phyloP scores from a whole-genome alignment of 1,140 invertebrate genomes.

The Orchestia grillus region DNA sequence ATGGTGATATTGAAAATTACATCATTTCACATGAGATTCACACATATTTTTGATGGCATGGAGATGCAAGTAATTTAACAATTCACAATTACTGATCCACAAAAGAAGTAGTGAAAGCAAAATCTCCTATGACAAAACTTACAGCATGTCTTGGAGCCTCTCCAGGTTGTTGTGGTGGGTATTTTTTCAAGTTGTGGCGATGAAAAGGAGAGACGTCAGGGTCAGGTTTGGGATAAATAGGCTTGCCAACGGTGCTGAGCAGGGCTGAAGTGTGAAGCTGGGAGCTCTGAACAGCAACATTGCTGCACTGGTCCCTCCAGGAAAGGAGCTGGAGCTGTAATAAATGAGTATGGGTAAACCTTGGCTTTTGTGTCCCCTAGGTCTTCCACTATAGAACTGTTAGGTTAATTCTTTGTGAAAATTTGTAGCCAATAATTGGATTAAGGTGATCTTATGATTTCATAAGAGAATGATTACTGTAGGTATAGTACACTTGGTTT shows the following conservation, averaged over 20 bases:
- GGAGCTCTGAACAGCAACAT: neutral
- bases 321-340: neutral
- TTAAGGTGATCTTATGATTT: too few relatives aligned
- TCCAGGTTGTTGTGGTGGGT: conserved; percentile 37
- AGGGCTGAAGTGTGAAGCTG: neutral
- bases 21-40: too few relatives aligned
- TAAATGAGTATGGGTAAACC: neutral
- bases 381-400: too few relatives aligned
- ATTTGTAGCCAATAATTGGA: too few relatives aligned
- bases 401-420: too few relatives aligned
- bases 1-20: too few relatives aligned
- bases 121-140: neutral
- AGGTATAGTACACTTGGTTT: too few relatives aligned
- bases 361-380: too few relatives aligned
- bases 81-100: neutral
- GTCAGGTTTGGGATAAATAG: neutral
- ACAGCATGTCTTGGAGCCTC: conserved; percentile 41
- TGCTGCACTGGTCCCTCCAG: neutral
- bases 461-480: too few relatives aligned
- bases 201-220: conserved; percentile 2
- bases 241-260: neutral
- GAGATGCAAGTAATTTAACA: too few relatives aligned
- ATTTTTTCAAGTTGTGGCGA: conserved; percentile 35
- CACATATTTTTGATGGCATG: too few relatives aligned
- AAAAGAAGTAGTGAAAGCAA: neutral